Conservation (phyloP, 2,888 invertebrate species). For the Cheilosia vernalis region DNA sequence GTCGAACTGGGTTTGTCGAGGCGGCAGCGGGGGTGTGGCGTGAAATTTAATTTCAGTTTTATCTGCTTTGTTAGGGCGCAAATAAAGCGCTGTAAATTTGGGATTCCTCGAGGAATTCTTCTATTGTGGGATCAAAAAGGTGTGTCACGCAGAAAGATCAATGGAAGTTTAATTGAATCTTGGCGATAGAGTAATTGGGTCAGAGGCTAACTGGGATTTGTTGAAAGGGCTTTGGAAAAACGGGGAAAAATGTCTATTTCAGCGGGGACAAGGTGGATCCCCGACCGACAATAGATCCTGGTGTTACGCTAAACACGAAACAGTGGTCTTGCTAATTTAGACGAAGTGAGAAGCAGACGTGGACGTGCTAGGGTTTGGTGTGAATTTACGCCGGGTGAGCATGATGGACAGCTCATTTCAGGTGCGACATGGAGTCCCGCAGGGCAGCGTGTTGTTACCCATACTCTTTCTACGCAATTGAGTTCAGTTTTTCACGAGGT, state of each 20-base stretch:
- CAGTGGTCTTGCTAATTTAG: no score
- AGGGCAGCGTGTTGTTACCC: no score
- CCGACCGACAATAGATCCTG: neutral
- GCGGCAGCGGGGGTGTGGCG: neutral
- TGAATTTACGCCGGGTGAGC: no score
- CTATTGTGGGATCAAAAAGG: slow-evolving; percentile 33
- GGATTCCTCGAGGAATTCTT: slow-evolving; percentile 19
- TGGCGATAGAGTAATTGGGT: slow-evolving; percentile 60
- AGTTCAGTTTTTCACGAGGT: no score
- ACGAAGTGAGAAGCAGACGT: no score
- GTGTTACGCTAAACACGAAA: no score
- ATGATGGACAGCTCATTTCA: no score
- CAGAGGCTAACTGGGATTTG: slow-evolving; percentile 34
- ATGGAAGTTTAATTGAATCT: slow-evolving; percentile 69
- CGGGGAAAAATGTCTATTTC: slow-evolving; percentile 1
- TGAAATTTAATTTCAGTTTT: slow-evolving; percentile 40
- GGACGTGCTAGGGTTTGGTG: no score
- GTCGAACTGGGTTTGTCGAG: slow-evolving; percentile 34
- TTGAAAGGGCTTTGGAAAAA: slow-evolving; percentile 5
- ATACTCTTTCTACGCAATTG: no score
- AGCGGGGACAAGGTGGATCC: neutral
- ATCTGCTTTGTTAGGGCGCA: slow-evolving; percentile 53
- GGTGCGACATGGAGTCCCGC: no score
- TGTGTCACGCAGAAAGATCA: slow-evolving; percentile 56
- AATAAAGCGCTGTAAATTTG: slow-evolving; percentile 43